Conservation (phyloP, 1,140 invertebrate species). For the Drosophila takahashii region DNA sequence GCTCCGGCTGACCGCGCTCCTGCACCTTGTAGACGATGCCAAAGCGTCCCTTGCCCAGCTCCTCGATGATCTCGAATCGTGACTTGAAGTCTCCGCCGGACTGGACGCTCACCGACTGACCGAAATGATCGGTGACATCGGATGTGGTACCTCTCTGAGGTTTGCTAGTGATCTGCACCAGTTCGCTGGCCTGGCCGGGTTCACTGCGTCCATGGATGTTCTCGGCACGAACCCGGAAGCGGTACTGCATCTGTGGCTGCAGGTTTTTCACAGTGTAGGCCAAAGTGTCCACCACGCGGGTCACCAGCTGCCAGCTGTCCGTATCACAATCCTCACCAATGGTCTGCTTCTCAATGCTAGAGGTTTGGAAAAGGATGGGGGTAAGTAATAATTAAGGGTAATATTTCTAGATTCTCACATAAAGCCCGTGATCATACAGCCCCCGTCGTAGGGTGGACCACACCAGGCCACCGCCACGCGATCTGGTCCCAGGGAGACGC, state of each 20-base stretch:
- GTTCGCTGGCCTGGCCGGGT: slow-evolving; percentile 86
- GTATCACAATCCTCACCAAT: slow-evolving; percentile 68
- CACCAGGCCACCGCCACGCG: slow-evolving; percentile 90
- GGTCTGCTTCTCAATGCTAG: slow-evolving; percentile 89
- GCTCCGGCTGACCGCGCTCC: slow-evolving; percentile 88
- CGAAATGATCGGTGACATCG: slow-evolving; percentile 37
- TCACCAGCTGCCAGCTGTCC: slow-evolving; percentile 87
- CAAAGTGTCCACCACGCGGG: slow-evolving; percentile 88
- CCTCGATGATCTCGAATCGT: slow-evolving; percentile 88
- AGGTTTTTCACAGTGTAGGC: slow-evolving; percentile 87
- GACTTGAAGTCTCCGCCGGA: slow-evolving; percentile 87
- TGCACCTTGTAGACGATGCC: slow-evolving; percentile 91
- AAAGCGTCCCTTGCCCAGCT: slow-evolving; percentile 93
- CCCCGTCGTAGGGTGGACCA: slow-evolving; percentile 93
- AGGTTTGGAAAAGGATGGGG: background rate
- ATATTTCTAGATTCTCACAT: slow-evolving; percentile 75
- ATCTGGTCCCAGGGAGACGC: slow-evolving; percentile 85
- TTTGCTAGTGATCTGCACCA: slow-evolving; percentile 54
- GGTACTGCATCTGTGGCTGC: slow-evolving; percentile 87
- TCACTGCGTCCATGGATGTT: slow-evolving; percentile 92
- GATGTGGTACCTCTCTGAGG: slow-evolving; percentile 23
- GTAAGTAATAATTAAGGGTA: background rate
- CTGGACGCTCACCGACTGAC: slow-evolving; percentile 84
- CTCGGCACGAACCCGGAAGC: slow-evolving; percentile 91
- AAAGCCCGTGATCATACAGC: slow-evolving; percentile 93